Conservation (phyloP, 2,888 invertebrate species). For the Drosophila hamatofila region DNA sequence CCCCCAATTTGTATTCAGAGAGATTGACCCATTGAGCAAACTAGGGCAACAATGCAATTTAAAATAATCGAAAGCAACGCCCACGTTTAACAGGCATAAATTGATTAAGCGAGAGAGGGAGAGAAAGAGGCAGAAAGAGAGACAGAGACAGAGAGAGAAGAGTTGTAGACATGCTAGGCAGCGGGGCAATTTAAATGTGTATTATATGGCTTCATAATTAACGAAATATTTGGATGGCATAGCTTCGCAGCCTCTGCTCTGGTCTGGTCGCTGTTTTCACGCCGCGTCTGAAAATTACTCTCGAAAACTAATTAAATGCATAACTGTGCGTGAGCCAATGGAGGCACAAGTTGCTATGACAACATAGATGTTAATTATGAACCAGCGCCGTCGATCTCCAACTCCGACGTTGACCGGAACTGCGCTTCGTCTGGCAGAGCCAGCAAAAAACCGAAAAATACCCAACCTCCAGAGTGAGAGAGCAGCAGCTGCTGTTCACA, state of each 20-base stretch:
- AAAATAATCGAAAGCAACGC: constrained; percentile 57
- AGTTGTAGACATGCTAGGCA: too few relatives aligned
- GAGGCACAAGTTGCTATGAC: constrained; percentile 30
- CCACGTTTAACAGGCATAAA: constrained; percentile 55
- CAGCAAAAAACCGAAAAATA: constrained; percentile 11
- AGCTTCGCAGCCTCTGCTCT: background rate
- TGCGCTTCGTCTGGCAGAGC: constrained; percentile 67
- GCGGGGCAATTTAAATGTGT: constrained; percentile 56
- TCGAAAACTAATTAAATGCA: constrained; percentile 72
- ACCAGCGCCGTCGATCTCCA: constrained; percentile 34
- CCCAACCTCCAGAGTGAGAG: constrained; percentile 35
- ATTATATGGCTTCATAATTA: constrained; percentile 60
- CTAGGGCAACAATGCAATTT: constrained; percentile 57
- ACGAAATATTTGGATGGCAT: constrained; percentile 35
- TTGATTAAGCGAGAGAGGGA: constrained; percentile 42
- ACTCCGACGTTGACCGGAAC: constrained; percentile 62
- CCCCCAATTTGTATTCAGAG: too few relatives aligned
- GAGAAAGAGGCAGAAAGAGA: background rate
- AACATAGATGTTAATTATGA: constrained; percentile 63
- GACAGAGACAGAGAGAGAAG: background rate
- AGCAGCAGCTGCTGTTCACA: constrained; percentile 21
- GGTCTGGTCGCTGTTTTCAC: background rate
- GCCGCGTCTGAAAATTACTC: constrained; percentile 39
- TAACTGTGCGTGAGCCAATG: constrained; percentile 31
- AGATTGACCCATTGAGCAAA: constrained; percentile 32